Evolutionary conservation across 2,797 vertebrate species (phyloP).

Genomic region (Eulemur coronatus): DNA sequence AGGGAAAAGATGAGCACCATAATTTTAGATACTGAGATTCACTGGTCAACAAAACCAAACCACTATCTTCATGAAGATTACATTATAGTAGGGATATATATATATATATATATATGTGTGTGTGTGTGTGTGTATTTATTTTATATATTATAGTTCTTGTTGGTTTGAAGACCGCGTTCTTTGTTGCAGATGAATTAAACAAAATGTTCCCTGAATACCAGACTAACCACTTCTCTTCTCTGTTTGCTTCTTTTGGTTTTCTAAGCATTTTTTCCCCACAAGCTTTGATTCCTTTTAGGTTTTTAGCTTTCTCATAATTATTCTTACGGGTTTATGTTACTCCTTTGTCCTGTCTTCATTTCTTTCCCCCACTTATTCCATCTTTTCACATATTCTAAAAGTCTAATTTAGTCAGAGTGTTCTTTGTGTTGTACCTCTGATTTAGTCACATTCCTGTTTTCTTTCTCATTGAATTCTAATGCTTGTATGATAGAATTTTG

Average conservation of each 20-base stretch:
- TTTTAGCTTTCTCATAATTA: not conserved
- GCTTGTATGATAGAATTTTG: not conserved
- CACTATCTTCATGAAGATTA: not conserved
- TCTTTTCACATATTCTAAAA: not conserved
- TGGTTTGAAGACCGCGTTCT: conserved; percentile 29
- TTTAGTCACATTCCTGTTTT: conserved; percentile 1
- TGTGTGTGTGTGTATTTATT: not conserved
- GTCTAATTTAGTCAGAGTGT: not conserved
- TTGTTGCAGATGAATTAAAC: not conserved
- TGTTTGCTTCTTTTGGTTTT: conserved; percentile 2
- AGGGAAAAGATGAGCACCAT: not conserved
- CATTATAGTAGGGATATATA: not conserved
- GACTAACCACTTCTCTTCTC: not conserved
- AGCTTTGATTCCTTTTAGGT: not conserved
- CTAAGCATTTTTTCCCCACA: not conserved
- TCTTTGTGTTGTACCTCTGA: not conserved
- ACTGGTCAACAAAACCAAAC: not conserved
- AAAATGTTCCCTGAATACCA: not conserved
- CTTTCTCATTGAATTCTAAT: not conserved
- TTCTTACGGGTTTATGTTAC: not conserved
- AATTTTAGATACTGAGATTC: not conserved
- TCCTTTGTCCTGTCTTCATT: conserved; percentile 2
- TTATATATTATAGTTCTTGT: not conserved
- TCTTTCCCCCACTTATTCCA: not conserved
- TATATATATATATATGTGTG: too few relatives aligned